These are phyloP conservation scores for Eilema griseolum DNA, from an alignment of 2,888 invertebrate genomes.

Conservation along the genomic window DNA sequence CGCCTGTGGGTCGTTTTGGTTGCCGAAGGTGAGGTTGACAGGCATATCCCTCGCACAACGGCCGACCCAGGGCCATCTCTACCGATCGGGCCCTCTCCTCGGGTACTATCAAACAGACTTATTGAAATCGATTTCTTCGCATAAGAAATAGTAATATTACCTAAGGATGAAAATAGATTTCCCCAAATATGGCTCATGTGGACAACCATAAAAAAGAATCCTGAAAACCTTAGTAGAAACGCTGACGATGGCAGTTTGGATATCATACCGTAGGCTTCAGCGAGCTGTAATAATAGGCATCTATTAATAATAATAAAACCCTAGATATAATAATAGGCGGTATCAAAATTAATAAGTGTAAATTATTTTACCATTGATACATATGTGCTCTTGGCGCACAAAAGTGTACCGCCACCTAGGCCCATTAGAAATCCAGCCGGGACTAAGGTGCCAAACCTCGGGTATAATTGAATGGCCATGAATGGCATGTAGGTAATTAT, in stretches of 20 bases:
- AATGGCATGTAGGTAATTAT: constrained; percentile 79
- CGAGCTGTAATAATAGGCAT: constrained; percentile 69
- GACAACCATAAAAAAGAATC: constrained; percentile 91
- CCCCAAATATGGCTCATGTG: constrained; percentile 91
- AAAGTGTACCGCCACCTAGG: constrained; percentile 86
- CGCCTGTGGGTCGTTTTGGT: too few species aligned
- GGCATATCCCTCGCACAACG: too few species aligned
- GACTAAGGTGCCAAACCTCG: constrained; percentile 78
- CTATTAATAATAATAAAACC: too few species aligned
- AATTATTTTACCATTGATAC: constrained; percentile 70
- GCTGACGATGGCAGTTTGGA: constrained; percentile 84
- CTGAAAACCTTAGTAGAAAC: constrained; percentile 89
- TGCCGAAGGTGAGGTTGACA: too few species aligned
- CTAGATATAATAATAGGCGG: too few species aligned
- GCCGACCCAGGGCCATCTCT: too few species aligned
- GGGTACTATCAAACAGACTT: too few species aligned
- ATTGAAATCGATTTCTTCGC: too few species aligned
- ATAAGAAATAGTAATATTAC: constrained; percentile 61
- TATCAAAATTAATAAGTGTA: background rate
- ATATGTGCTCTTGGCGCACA: constrained; percentile 88
- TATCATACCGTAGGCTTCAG: constrained; percentile 87
- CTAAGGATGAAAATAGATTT: constrained; percentile 89
- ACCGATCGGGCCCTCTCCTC: too few species aligned
- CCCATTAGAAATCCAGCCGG: constrained; percentile 85
- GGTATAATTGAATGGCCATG: constrained; percentile 80